Evolutionary conservation across 2,888 invertebrate species (phyloP).

Genomic region (Zygothrica quintamaculata): DNA sequence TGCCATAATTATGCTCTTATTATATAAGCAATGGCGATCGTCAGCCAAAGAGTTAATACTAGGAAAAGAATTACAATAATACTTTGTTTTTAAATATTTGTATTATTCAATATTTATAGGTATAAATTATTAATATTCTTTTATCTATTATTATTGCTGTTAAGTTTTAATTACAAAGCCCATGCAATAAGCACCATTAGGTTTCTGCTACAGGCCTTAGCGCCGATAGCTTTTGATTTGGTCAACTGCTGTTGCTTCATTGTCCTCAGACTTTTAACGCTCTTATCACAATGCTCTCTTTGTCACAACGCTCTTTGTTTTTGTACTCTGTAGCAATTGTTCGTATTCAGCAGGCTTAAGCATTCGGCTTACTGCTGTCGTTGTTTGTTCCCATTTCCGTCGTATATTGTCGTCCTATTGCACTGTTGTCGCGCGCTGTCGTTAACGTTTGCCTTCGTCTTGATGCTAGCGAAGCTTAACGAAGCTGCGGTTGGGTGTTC

Average conservation of each 20-base stretch:
- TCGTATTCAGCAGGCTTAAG: slow-evolving; percentile 39
- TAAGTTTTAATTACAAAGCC: neutral
- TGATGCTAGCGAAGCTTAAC: slow-evolving; percentile 33
- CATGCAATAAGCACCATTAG: too few relatives aligned
- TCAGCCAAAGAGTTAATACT: too few relatives aligned
- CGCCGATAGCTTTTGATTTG: slow-evolving; percentile 10
- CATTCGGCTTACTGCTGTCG: slow-evolving; percentile 24
- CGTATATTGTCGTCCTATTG: slow-evolving; percentile 30
- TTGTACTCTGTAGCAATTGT: neutral
- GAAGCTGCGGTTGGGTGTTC: slow-evolving; percentile 47
- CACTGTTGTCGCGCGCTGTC: slow-evolving; percentile 7
- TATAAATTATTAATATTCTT: too few relatives aligned
- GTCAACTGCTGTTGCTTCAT: neutral
- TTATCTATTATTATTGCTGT: too few relatives aligned
- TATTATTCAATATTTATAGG: too few relatives aligned
- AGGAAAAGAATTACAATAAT: too few relatives aligned
- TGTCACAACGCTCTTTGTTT: neutral
- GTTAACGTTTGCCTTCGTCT: slow-evolving; percentile 19
- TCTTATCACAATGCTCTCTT: neutral
- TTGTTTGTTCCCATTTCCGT: slow-evolving; percentile 12
- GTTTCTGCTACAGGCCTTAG: neutral
- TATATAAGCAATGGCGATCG: too few relatives aligned
- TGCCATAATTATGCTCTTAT: too few relatives aligned
- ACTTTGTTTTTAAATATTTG: too few relatives aligned
- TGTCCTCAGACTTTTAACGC: too few relatives aligned